Evolutionary conservation across 2,797 vertebrate genomes (phyloP).

Genomic region (Parauchenoglanis punctatus): DNA sequence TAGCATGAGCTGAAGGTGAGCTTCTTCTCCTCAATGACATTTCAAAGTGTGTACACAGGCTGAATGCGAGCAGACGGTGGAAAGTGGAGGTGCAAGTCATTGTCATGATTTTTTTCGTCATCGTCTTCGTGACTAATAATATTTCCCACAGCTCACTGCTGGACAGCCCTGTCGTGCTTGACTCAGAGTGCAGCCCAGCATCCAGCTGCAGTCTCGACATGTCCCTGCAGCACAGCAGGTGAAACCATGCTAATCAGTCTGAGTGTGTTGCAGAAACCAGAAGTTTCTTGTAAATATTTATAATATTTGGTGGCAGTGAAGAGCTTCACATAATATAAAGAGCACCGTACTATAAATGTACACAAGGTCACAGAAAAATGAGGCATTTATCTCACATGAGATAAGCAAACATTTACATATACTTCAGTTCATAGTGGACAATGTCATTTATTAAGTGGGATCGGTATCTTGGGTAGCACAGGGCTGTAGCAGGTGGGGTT

Average conservation of each 20-base stretch:
- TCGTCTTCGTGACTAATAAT: slow-evolving; percentile 56
- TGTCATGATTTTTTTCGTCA: slow-evolving; percentile 1
- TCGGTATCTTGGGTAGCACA: neutral
- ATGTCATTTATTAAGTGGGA: neutral
- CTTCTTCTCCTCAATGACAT: slow-evolving; percentile 50
- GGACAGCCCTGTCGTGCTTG: slow-evolving; percentile 46
- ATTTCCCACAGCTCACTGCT: slow-evolving; percentile 53
- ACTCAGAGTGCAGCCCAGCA: slow-evolving; percentile 54
- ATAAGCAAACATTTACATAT: neutral
- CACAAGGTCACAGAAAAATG: no score
- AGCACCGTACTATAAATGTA: neutral
- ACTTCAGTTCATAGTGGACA: neutral
- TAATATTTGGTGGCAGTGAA: neutral
- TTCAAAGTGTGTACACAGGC: slow-evolving; percentile 57
- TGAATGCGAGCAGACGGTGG: slow-evolving; percentile 60
- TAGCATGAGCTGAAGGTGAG: slow-evolving; percentile 66
- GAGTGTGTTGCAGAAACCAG: neutral
- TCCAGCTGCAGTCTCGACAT: slow-evolving; percentile 50
- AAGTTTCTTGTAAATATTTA: neutral
- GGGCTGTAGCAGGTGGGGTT: neutral
- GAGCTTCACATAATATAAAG: neutral
- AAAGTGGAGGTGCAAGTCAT: slow-evolving; percentile 59
- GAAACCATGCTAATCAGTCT: neutral
- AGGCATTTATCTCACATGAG: neutral
- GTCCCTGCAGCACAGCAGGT: slow-evolving; percentile 44